Base-by-base conservation (phyloP, 2,113 vertebrate genomes). In the Nothobranchius kuhntae region DNA sequence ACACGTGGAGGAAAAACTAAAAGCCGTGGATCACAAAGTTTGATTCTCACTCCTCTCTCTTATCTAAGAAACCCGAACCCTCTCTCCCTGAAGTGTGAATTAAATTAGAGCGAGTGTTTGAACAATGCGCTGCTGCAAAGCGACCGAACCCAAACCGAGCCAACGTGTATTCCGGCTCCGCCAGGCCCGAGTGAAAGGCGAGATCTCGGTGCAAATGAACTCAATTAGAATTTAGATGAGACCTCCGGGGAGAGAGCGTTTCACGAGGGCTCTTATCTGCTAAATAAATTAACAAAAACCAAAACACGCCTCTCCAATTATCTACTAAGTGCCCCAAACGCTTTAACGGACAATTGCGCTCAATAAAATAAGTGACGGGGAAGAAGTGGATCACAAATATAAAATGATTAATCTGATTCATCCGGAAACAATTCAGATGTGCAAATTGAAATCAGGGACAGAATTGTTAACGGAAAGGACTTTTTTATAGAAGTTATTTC, bases 211-310 rank as follows among this genome's bases (percentile, higher is more conserved):
- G 91, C 89, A 92, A 93, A 93, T 91, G 80, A 91, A 90, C 83
- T 82, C 89, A 82, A 92, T 91, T 92, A 87, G 87, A 92, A 92
- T 94, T 92, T 89, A 92, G 89, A 93, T 91, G 76, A 90, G 87
- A 87, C 83, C 91, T 91, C 89, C 78, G 87, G 91, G 91, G 90
- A 88, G 71, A 73, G 80, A 74, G 77, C 78, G 82, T 85, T 90
- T 87, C 80, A 88, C 71, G 72, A 84, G 80, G 50, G 73, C 80
- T 79, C 89, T 93, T 90, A 92, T 92, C 91, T 71, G 83, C 75
- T 51, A 88, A 92, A 91, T 83, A 91, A 88, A 93, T 92, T 81
- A 91, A 91, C 85, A 90, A 91, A 91, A 91, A 80, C 69, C 61
- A 77, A 91, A 87, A 91, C 85, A 88, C 89, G 82, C 90, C 90